Conservation (phyloP, 1,140 invertebrate genomes). For the Meloidogyne chitwoodi region DNA sequence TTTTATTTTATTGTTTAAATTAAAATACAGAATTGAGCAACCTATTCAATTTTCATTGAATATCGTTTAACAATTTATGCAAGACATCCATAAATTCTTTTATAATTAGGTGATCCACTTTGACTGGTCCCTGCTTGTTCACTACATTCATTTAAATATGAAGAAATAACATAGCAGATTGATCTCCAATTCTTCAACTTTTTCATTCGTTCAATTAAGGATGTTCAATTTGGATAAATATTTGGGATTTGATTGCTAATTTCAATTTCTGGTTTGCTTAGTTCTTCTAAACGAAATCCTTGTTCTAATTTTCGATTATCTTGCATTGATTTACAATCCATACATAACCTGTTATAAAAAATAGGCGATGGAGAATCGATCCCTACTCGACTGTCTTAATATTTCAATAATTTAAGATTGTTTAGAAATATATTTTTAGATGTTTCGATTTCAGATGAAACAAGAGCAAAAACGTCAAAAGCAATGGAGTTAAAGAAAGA, state of each 20-base stretch:
- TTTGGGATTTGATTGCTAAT: background rate
- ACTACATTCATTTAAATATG: background rate
- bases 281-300: background rate
- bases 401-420: too few relatives aligned
- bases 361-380: too few relatives aligned
- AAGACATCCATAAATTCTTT: constrained; percentile 13
- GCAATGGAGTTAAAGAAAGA: too few relatives aligned
- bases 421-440: too few relatives aligned
- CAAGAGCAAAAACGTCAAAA: too few relatives aligned
- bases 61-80: background rate
- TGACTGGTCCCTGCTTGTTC: background rate
- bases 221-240: constrained; percentile 7
- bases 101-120: constrained; percentile 14
- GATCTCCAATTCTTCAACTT: background rate
- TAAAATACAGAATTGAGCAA: too few relatives aligned
- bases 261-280: background rate
- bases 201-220: background rate
- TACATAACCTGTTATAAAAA: too few relatives aligned
- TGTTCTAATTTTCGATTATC: background rate
- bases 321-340: constrained; percentile 9
- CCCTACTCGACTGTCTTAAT: too few relatives aligned
- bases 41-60: constrained; percentile 12
- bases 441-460: too few relatives aligned
- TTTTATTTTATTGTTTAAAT: too few relatives aligned
- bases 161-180: background rate